Base-by-base conservation (phyloP, 1,140 invertebrate species). In the Triops cancriformis region DNA sequence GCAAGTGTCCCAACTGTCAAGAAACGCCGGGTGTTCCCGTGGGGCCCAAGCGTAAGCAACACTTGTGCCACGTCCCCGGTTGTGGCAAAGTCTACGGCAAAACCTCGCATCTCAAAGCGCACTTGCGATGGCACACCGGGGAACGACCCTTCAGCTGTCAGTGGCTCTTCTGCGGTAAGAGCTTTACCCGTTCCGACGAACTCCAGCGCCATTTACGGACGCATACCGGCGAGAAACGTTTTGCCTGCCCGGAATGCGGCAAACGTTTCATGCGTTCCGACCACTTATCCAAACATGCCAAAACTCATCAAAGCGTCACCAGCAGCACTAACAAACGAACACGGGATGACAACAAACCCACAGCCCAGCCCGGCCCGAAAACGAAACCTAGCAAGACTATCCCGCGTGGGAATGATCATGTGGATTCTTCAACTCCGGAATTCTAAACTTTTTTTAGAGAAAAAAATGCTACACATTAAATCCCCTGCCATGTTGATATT, bases 161-260 rank as follows among this genome's bases (percentile, higher is more conserved):
- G 80, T 87, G 86, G 86, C 82, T 87, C 43, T 87, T 87, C 80
- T 87, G 86, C 82, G 86, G 86, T 14, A 87, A 87, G 82, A 88
- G 96, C 82, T 99, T 99, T 83, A 98, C 97, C 0, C 88, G 97
- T 73, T 97, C 95, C 0, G 97, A 99, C 84, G 97, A 99, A 85
- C 86, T 99, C 23, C 96, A 98, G 85, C 89, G 97, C 81, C 97
- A 99, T 86, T 87, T 97, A 80, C 88, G 97, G 81, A 99, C 96
- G 77, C 97, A 99, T 87, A 98, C 97, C 72, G 96, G 95, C 78
- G 95, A 97, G 86, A 97, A 97, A 86, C 90, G 94, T 83, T 97
- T 97, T 87, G 94, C 93, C 81, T 97, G 95, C 86, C 94, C 94
- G 78, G 90, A 95, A 81, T 97, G 95, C 88, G 95, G 96, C 87